Conservation (phyloP, 2,797 vertebrate species). For the Phataginus tetradactyla region DNA sequence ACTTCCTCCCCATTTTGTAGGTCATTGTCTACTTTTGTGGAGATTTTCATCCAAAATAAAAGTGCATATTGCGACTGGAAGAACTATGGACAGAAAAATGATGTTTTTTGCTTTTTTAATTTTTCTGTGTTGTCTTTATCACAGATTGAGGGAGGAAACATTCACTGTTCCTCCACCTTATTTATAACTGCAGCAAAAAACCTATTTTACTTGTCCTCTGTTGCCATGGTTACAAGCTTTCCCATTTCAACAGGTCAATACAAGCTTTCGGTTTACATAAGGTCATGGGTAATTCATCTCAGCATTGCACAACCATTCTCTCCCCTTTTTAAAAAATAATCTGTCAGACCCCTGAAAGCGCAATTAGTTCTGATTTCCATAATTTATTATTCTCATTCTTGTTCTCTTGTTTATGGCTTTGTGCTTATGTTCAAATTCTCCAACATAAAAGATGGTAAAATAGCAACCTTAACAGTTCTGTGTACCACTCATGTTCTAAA, state of each 20-base stretch:
- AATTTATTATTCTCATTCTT: constrained; percentile 19
- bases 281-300: constrained; percentile 69
- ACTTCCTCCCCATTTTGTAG: not conserved
- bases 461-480: not conserved
- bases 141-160: constrained; percentile 45
- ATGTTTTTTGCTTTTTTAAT: not conserved
- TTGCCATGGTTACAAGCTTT: constrained; percentile 78
- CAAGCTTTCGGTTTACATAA: constrained; percentile 74
- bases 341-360: not conserved
- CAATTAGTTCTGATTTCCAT: not conserved
- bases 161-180: constrained; percentile 37
- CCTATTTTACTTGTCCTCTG: constrained; percentile 70
- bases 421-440: not conserved
- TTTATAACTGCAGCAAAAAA: constrained; percentile 72
- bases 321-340: not conserved
- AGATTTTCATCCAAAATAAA: constrained; percentile 11
- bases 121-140: not conserved
- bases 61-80: not conserved
- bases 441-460: not conserved
- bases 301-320: constrained; percentile 45
- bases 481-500: not conserved
- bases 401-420: constrained; percentile 17
- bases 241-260: constrained; percentile 74
- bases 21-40: not conserved
- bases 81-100: not conserved